Percentiles rank a stretch among this genome's conserved stretches.
Evolutionary conservation across 2,113 vertebrate genomes (phyloP).

Genomic region (Orientallactaga bullata): DNA sequence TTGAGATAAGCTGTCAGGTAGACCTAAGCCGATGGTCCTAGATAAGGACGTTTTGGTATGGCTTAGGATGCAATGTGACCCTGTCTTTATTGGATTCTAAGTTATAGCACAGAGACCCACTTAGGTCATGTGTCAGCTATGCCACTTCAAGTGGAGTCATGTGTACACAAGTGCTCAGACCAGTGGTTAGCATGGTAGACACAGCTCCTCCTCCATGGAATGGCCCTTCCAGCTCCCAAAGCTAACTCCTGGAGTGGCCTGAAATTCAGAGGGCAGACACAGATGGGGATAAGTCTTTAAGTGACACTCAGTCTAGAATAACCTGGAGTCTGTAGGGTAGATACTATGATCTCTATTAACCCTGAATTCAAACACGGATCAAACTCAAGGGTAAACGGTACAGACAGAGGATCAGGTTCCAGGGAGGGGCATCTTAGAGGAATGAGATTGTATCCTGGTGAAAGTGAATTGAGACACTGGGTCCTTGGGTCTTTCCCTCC

Average conservation of each 20-base stretch:
- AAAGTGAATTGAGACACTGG: neutral
- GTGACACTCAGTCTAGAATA: neutral
- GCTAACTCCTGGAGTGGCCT: neutral
- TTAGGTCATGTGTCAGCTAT: neutral
- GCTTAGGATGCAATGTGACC: neutral
- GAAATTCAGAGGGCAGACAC: neutral
- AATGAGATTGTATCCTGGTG: neutral
- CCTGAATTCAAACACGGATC: neutral
- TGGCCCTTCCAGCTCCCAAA: neutral
- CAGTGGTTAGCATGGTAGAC: no score
- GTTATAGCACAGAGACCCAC: neutral
- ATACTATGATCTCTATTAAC: neutral
- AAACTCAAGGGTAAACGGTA: neutral
- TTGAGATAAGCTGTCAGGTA: neutral
- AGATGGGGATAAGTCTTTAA: neutral
- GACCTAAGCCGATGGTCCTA: neutral
- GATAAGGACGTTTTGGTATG: neutral
- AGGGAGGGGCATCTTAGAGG: neutral
- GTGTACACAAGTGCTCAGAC: neutral
- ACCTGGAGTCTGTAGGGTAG: neutral
- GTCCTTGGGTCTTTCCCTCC: neutral
- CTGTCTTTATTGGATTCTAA: neutral
- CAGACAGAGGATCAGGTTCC: neutral
- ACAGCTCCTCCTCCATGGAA: neutral
- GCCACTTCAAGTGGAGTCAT: neutral